Evolutionary conservation across 2,797 vertebrate genomes (phyloP), one percentile per base, ranked within the genome.

Genomic region (Sitta carolinensis): DNA sequence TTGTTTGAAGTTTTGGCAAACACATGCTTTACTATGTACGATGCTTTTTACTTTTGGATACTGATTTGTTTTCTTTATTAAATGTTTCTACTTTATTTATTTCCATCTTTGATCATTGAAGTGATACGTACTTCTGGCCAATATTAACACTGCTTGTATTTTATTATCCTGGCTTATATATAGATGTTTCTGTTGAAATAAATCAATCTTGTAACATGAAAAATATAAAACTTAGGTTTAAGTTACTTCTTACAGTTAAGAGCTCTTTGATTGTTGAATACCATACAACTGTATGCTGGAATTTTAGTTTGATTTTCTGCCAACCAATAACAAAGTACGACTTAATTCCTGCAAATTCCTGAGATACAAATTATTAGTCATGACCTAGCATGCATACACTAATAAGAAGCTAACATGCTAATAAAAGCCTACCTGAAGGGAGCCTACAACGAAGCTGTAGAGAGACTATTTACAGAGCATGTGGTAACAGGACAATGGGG

Each of bases 321-420:
- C 97, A 96, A 66, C 42, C 54, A 88, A 57, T 26, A 32, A 63
- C 80, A 88, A 96, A 96, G 54, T 64, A 91, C 34, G 13, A 69
- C 70, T 86, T 87, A 87, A 83, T 95, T 96, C 93, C 89, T 93
- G 36, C 89, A 95, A 90, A 83, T 5, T 14, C 63, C 72, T 82
- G 61, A 90, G 78, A 66, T 70, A 10, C 36, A 84, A 93, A 88
- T 58, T 85, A 13, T 75, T 70, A 54, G 90, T 96, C 95, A 94
- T 96, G 95, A 97, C 94, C 81, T 98, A 92, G 95, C 97, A 96
- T 87, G 94, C 94, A 69, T 86, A 54, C 32, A 83, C 38, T 97
- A 98, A 97, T 98, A 90, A 97, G 92, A 98, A 97, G 92, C 96
- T 95, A 52, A 21, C 90, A 97, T 85, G 91, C 85, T 95, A 95